phyloP scores from a whole-genome alignment of 2,113 vertebrate genomes.

The Meriones unguiculatus region DNA sequence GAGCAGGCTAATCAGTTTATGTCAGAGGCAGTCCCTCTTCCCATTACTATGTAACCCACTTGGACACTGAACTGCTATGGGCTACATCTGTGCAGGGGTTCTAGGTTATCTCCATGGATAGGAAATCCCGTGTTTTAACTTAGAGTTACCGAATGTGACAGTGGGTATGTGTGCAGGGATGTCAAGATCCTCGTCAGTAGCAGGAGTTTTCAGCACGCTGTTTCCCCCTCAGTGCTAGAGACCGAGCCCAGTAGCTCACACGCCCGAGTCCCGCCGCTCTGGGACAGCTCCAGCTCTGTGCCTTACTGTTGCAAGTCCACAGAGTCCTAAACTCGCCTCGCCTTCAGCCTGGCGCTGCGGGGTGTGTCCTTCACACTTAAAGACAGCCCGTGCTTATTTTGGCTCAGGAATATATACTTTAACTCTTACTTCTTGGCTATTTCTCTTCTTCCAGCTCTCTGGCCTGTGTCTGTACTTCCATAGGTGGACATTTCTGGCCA shows the following conservation, averaged over 20 bases:
- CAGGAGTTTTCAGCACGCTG: not conserved
- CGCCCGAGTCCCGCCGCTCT: too few species aligned
- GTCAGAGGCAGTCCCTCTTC: too few species aligned
- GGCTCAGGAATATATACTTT: not conserved
- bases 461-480: not conserved
- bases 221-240: not conserved
- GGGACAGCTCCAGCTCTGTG: not conserved
- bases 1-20: too few species aligned
- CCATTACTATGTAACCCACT: too few species aligned
- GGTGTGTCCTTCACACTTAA: not conserved
- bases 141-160: not conserved
- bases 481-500: not conserved
- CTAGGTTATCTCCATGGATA: too few species aligned
- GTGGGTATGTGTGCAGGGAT: not conserved
- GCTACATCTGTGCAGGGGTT: too few species aligned
- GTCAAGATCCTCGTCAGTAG: too few species aligned
- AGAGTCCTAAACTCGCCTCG: too few species aligned
- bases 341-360: not conserved
- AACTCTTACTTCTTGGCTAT: conserved; percentile 10
- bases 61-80: too few species aligned
- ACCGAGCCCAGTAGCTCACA: not conserved
- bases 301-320: not conserved
- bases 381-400: not conserved
- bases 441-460: not conserved
- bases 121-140: not conserved